A percentile compares a stretch with the other conserved stretches of the same genome.
These are phyloP conservation scores for Oostethus manadensis DNA, from an alignment of 2,113 vertebrate species.

Conservation along the genomic window DNA sequence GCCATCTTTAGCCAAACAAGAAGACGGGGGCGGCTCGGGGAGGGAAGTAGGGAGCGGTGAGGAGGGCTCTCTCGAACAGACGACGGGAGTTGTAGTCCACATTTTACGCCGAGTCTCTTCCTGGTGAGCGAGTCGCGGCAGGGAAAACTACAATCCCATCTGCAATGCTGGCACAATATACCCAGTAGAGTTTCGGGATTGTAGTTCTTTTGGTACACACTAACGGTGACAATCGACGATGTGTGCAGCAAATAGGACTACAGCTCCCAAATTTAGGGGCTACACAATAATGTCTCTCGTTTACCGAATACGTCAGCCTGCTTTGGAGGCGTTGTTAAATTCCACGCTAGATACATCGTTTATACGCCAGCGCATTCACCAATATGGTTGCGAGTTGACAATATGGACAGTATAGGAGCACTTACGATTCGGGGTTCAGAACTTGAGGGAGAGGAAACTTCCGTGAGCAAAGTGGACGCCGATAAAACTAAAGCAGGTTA, in stretches of 20 bases:
- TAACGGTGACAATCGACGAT: rapidly evolving
- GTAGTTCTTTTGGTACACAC: slow-evolving; percentile 27
- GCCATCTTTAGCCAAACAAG: slow-evolving; percentile 77
- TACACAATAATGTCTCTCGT: slow-evolving; percentile 64
- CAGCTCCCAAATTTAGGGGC: slow-evolving; percentile 27
- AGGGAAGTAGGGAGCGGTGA: slow-evolving; percentile 40
- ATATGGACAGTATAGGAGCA: slow-evolving; percentile 64
- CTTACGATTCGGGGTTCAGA: slow-evolving; percentile 59
- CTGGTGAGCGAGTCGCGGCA: rapidly evolving
- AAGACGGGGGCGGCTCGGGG: slow-evolving; percentile 59
- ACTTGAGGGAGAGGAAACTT: slow-evolving; percentile 54
- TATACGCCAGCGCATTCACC: slow-evolving; percentile 2
- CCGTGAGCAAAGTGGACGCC: slow-evolving; percentile 35
- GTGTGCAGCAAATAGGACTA: slow-evolving; percentile 26
- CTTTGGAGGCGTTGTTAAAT: slow-evolving; percentile 65
- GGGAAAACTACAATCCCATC: slow-evolving; percentile 51
- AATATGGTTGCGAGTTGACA: not conserved
- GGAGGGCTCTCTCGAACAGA: slow-evolving; percentile 13
- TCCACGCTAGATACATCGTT: slow-evolving; percentile 45
- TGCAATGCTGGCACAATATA: rapidly evolving
- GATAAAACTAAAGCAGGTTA: slow-evolving; percentile 69
- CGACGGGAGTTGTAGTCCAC: slow-evolving; percentile 65
- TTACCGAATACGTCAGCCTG: slow-evolving; percentile 33
- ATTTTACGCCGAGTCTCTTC: rapidly evolving
- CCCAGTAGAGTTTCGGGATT: slow-evolving; percentile 30